These are phyloP conservation scores for Megamerina dolium DNA, from an alignment of 2,888 invertebrate species.

Conservation along the genomic window DNA sequence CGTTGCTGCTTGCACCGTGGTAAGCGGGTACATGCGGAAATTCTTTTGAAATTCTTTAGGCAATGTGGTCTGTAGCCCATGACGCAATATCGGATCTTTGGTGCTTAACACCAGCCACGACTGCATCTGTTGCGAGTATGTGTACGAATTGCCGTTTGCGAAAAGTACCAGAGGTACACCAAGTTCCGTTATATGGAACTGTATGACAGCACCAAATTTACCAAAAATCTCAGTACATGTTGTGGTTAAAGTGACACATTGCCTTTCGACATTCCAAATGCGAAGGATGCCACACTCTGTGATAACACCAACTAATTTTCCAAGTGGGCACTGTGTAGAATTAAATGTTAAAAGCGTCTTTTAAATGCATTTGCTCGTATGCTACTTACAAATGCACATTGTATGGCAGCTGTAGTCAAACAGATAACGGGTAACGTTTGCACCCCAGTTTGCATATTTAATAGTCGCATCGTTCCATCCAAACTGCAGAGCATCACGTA, in stretches of 20 bases:
- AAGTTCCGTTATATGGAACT: constrained; percentile 59
- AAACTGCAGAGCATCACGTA: constrained; percentile 45
- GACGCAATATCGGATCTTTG: constrained; percentile 52
- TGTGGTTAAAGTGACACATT: constrained; percentile 34
- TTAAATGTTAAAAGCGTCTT: not conserved
- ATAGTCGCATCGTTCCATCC: constrained; percentile 44
- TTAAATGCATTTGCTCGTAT: not conserved
- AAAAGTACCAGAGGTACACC: constrained; percentile 80
- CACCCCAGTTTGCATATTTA: constrained; percentile 39
- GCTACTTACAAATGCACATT: constrained; percentile 45
- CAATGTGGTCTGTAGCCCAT: constrained; percentile 49
- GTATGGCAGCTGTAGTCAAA: constrained; percentile 38
- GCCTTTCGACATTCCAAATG: constrained; percentile 41
- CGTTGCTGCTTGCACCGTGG: constrained; percentile 43
- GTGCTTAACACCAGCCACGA: constrained; percentile 60
- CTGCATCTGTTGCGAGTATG: constrained; percentile 70
- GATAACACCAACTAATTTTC: constrained; percentile 44
- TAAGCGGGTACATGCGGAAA: constrained; percentile 41
- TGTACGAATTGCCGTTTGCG: constrained; percentile 77
- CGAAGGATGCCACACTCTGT: constrained; percentile 46
- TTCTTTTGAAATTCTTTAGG: constrained; percentile 45
- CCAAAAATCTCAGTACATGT: constrained; percentile 42
- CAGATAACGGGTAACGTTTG: constrained; percentile 43
- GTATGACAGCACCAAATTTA: constrained; percentile 53
- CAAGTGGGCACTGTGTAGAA: constrained; percentile 38